Evolutionary conservation across 1,140 invertebrate species (phyloP), one percentile per base, ranked within the genome.

Genomic region (Diabrotica virgifera): DNA sequence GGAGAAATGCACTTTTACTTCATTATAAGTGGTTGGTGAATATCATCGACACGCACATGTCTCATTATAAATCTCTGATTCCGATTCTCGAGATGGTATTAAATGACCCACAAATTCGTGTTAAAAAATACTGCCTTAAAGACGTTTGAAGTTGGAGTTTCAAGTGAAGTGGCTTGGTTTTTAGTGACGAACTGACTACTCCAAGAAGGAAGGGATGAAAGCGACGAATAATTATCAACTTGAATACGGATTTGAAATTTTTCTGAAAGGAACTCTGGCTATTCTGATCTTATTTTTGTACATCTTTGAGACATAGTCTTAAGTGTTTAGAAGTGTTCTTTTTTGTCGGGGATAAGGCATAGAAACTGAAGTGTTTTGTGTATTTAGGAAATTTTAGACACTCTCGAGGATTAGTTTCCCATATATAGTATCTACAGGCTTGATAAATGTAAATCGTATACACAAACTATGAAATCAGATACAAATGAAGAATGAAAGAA

Each of bases 1-100:
- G 59, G 59, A 24, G 59, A 60, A 60, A 60, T 46, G 40, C 59
- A 35, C 59, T 60, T 52, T 37, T 38, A 40, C 57, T 59, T 59
- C 57, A 60, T 60, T 60, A 60, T 60, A 60, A 60, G 59, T 60
- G 46, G 59, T 40, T 60, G 50, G 40, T 58, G 56, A 58, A 58
- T 58, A 52, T 12, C 10, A 10, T 52, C 59, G 24, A 60, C 59
- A 60, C 59, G 59, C 59, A 60, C 59, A 60, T 52, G 59, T 52
- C 50, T 51, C 59, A 52, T 60, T 60, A 60, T 60, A 51, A 50
- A 59, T 55, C 59, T 46, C 11, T 35, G 59, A 60, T 60, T 60
- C 51, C 52, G 35, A 13, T 37, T 12, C n/a, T 37, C 37, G 59
- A 38, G 50, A 40, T 51, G 9, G 51, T 51, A 52, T 50, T 35